These are phyloP conservation scores for Lasaia peninsularis DNA, from an alignment of 1,140 invertebrate species.

Conservation along the genomic window DNA sequence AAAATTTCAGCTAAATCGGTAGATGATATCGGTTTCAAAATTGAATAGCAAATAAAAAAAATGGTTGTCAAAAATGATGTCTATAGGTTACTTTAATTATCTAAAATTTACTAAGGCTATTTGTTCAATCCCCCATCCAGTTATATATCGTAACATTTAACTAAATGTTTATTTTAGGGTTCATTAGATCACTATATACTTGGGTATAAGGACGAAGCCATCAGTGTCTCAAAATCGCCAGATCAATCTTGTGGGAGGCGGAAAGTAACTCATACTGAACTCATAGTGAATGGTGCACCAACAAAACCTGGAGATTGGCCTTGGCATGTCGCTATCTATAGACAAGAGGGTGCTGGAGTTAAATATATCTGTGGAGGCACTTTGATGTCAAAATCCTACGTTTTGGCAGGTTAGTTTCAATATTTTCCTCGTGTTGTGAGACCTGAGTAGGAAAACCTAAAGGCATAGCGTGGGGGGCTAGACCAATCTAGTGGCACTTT, in stretches of 20 bases:
- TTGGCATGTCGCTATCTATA: constrained; percentile 89
- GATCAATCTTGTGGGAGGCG: constrained; percentile 44
- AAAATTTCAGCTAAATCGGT: too few relatives aligned
- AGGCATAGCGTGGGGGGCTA: too few relatives aligned
- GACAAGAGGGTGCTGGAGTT: constrained; percentile 78
- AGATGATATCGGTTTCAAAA: too few relatives aligned
- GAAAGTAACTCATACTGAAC: constrained; percentile 42
- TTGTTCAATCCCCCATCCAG: too few relatives aligned
- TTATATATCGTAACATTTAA: constrained; percentile 7
- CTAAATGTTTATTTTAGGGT: constrained; percentile 25
- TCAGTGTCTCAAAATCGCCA: constrained; percentile 12
- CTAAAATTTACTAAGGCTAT: too few relatives aligned
- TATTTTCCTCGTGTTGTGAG: too few relatives aligned
- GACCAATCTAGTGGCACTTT: too few relatives aligned
- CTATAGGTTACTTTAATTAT: too few relatives aligned
- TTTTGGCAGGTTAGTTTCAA: constrained; percentile 44
- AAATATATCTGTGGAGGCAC: constrained; percentile 56
- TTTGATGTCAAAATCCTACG: constrained; percentile 37
- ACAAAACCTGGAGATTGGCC: constrained; percentile 87
- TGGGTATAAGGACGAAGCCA: constrained; percentile 32
- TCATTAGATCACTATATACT: constrained; percentile 26
- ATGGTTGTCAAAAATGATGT: too few relatives aligned
- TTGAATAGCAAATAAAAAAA: too few relatives aligned
- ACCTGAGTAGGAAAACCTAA: too few relatives aligned
- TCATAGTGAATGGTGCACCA: constrained; percentile 38